These are phyloP conservation scores for Thaumatotibia leucotreta DNA, from an alignment of 1,140 invertebrate genomes.

Conservation along the genomic window DNA sequence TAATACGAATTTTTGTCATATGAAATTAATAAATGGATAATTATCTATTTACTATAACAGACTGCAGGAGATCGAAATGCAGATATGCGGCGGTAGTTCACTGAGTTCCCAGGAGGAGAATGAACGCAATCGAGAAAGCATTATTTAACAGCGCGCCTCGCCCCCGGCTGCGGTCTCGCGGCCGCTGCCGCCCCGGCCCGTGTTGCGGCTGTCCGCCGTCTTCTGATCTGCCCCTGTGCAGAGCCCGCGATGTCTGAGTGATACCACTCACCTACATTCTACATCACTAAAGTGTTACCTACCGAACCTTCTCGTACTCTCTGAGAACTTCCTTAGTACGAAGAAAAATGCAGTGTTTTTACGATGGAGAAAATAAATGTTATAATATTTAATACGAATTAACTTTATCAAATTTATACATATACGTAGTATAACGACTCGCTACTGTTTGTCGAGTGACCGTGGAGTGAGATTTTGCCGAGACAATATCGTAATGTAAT, in stretches of 20 bases:
- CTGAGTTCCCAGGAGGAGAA: conserved; percentile 86
- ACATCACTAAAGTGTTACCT: conserved; percentile 1
- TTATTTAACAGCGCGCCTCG: conserved; percentile 88
- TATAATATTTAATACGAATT: conserved; percentile 67
- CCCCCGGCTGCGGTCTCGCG: conserved; percentile 54
- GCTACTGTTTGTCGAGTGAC: conserved; percentile 66
- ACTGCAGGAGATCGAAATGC: conserved; percentile 97
- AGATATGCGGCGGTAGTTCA: conserved; percentile 92
- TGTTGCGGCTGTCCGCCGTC: conserved; percentile 32
- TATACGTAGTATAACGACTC: conserved; percentile 71
- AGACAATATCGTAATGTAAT: conserved; percentile 69
- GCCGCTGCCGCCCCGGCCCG: conserved; percentile 20
- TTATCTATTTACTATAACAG: conserved; percentile 42
- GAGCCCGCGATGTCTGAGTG: not conserved
- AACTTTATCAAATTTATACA: conserved; percentile 75
- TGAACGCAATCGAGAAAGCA: conserved; percentile 91
- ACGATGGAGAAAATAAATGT: conserved; percentile 53
- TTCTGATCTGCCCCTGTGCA: conserved; percentile 26
- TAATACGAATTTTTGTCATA: no score
- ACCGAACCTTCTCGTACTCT: conserved; percentile 21
- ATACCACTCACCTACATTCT: not conserved
- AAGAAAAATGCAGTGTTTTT: conserved; percentile 53
- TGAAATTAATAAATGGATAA: no score
- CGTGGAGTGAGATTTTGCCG: conserved; percentile 72
- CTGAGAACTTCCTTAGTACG: conserved; percentile 33